These are phyloP conservation scores for Drosophila seguyi DNA, from an alignment of 1,140 invertebrate genomes.

Conservation along the genomic window DNA sequence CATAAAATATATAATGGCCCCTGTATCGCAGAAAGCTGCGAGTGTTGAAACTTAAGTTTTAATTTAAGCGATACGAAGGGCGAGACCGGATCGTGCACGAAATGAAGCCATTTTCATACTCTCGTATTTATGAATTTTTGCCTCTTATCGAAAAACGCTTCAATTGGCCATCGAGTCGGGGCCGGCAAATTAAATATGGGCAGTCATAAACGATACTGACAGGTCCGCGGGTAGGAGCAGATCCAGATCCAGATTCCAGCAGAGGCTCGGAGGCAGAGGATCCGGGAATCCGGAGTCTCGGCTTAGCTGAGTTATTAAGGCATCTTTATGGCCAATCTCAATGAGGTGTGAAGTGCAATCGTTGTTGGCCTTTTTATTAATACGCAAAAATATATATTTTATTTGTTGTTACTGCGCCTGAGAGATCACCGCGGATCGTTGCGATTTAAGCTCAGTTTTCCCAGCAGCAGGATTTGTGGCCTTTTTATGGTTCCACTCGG, in stretches of 20 bases:
- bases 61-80: slow-evolving; percentile 80
- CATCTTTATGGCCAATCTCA: slow-evolving; percentile 84
- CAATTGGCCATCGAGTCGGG: slow-evolving; percentile 72
- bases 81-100: slow-evolving; percentile 53
- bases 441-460: slow-evolving; percentile 5
- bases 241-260: slow-evolving; percentile 3
- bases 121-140: slow-evolving; percentile 75
- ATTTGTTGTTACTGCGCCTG: slow-evolving; percentile 57
- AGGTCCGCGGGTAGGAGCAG: slow-evolving; percentile 24
- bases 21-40: slow-evolving; percentile 63
- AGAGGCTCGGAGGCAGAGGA: slow-evolving; percentile 10
- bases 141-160: slow-evolving; percentile 78
- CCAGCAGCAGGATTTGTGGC: slow-evolving; percentile 34
- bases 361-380: slow-evolving; percentile 80
- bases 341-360: slow-evolving; percentile 85
- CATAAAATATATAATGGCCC: slow-evolving; percentile 68
- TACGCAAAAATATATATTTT: slow-evolving; percentile 76
- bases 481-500: slow-evolving; percentile 42
- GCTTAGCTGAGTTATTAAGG: slow-evolving; percentile 84
- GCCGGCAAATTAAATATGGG: slow-evolving; percentile 76
- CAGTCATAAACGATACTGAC: slow-evolving; percentile 83
- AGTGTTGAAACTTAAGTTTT: slow-evolving; percentile 83
- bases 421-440: slow-evolving; percentile 34
- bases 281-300: slow-evolving; percentile 25
- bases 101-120: slow-evolving; percentile 80